Percentiles rank a stretch among this genome's conserved stretches.
phyloP scores from a whole-genome alignment of 2,113 vertebrate species.

The Gobius niger region DNA sequence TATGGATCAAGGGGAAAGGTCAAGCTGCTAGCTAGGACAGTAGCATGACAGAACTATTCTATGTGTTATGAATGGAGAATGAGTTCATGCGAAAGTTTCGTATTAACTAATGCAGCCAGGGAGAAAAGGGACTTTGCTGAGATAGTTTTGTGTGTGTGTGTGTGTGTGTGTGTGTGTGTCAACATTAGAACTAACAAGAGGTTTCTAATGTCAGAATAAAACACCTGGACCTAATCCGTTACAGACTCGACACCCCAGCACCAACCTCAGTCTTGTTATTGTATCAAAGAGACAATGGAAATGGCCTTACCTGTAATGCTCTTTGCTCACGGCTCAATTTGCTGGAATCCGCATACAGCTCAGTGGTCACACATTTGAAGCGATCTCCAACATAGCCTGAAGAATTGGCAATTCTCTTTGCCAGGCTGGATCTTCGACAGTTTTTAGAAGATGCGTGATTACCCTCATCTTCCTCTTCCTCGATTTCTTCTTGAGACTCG shows the following conservation, averaged over 20 bases:
- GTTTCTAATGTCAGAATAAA: slow-evolving; percentile 46
- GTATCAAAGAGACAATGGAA: slow-evolving; percentile 25
- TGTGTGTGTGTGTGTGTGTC: slow-evolving; percentile 5
- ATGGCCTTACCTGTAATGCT: slow-evolving; percentile 92
- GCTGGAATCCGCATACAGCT: slow-evolving; percentile 97
- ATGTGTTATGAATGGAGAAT: slow-evolving; percentile 41
- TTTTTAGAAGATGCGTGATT: slow-evolving; percentile 75
- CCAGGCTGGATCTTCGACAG: slow-evolving; percentile 80
- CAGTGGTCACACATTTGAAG: slow-evolving; percentile 97
- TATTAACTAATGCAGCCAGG: slow-evolving; percentile 42
- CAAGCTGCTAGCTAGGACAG: slow-evolving; percentile 48
- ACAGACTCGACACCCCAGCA: slow-evolving; percentile 24
- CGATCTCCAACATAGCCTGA: slow-evolving; percentile 97
- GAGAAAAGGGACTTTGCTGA: slow-evolving; percentile 25
- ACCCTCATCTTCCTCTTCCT: slow-evolving; percentile 72
- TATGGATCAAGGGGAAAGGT: slow-evolving; percentile 50
- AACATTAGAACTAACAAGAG: slow-evolving; percentile 36
- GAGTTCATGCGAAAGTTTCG: slow-evolving; percentile 53
- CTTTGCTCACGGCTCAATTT: slow-evolving; percentile 97
- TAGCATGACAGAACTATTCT: slow-evolving; percentile 45
- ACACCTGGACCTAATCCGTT: slow-evolving; percentile 33
- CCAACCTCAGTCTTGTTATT: slow-evolving; percentile 18
- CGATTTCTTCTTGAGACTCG: slow-evolving; percentile 70
- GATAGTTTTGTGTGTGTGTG: slow-evolving; percentile 29
- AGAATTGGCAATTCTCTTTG: slow-evolving; percentile 97